Conservation (phyloP, 2,888 invertebrate genomes). For the Stenurella melanura region DNA sequence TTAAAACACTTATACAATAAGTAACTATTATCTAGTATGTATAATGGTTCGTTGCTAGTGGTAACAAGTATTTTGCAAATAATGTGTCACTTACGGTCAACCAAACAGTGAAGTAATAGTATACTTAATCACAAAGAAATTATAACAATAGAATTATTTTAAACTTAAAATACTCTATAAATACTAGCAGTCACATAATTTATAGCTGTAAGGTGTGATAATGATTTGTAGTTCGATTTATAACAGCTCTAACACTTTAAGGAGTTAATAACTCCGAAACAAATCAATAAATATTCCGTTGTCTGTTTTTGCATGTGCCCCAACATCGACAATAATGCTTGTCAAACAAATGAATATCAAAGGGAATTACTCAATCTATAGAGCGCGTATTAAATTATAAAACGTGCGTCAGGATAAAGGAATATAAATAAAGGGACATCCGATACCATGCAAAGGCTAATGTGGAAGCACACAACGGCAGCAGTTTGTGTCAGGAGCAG, state of each 20-base stretch:
- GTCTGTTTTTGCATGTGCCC: slow-evolving; percentile 36
- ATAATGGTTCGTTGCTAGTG: too few species aligned
- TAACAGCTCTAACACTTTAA: not conserved
- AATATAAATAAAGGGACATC: slow-evolving; percentile 58
- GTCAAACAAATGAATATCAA: slow-evolving; percentile 58
- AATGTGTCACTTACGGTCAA: too few species aligned
- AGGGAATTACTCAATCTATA: slow-evolving; percentile 56
- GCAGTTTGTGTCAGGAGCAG: slow-evolving; percentile 38
- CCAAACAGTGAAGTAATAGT: too few species aligned
- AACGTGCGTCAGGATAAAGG: slow-evolving; percentile 57
- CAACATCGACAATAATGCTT: slow-evolving; percentile 51
- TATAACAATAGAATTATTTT: too few species aligned
- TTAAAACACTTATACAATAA: too few species aligned
- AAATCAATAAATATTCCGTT: slow-evolving; percentile 35
- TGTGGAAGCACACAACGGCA: slow-evolving; percentile 46
- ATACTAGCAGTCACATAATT: not conserved
- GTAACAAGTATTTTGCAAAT: too few species aligned
- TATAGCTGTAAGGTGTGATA: not conserved
- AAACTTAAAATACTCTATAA: too few species aligned
- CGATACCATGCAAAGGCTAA: slow-evolving; percentile 58
- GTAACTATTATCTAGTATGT: too few species aligned
- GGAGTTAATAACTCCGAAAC: not conserved
- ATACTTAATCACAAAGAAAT: too few species aligned
- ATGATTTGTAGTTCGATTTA: not conserved
- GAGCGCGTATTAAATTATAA: slow-evolving; percentile 60